phyloP scores from a whole-genome alignment of 2,888 invertebrate species.

The Chouioia cunea region DNA sequence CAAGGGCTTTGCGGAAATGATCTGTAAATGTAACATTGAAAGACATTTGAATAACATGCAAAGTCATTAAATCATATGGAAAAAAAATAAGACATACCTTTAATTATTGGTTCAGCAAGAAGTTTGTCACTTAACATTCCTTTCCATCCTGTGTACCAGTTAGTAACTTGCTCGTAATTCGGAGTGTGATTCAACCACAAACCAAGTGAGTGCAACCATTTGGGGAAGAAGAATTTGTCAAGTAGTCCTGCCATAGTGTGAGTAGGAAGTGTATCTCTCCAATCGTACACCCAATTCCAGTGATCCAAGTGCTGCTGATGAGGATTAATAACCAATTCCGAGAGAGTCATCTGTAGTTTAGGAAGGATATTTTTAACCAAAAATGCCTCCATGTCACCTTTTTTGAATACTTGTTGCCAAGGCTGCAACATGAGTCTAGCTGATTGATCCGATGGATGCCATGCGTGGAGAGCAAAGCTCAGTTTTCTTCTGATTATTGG shows the following conservation, averaged over 20 bases:
- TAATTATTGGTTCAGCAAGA: slow-evolving; percentile 71
- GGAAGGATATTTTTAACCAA: slow-evolving; percentile 89
- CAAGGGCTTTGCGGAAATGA: slow-evolving; percentile 89
- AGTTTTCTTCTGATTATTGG: slow-evolving; percentile 93
- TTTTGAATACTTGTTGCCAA: slow-evolving; percentile 85
- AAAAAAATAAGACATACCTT: slow-evolving; percentile 65
- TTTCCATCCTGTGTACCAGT: slow-evolving; percentile 83
- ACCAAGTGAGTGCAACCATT: slow-evolving; percentile 87
- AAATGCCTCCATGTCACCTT: slow-evolving; percentile 84
- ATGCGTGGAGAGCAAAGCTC: slow-evolving; percentile 87
- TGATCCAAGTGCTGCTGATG: slow-evolving; percentile 83
- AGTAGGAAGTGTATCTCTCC: slow-evolving; percentile 87
- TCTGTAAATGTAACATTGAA: slow-evolving; percentile 70
- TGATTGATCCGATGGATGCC: slow-evolving; percentile 96
- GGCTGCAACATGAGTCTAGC: slow-evolving; percentile 92
- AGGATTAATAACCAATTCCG: slow-evolving; percentile 79
- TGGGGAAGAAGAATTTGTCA: slow-evolving; percentile 91
- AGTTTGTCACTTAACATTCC: slow-evolving; percentile 73
- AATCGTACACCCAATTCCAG: slow-evolving; percentile 96
- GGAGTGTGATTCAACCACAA: slow-evolving; percentile 94
- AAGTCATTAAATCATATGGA: not conserved
- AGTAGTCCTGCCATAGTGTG: slow-evolving; percentile 84
- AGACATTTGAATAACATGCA: not conserved
- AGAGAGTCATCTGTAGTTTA: slow-evolving; percentile 80
- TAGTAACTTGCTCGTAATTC: slow-evolving; percentile 89